Base-by-base conservation (phyloP, 1,140 invertebrate species). In the Zaprionus nigranus region DNA sequence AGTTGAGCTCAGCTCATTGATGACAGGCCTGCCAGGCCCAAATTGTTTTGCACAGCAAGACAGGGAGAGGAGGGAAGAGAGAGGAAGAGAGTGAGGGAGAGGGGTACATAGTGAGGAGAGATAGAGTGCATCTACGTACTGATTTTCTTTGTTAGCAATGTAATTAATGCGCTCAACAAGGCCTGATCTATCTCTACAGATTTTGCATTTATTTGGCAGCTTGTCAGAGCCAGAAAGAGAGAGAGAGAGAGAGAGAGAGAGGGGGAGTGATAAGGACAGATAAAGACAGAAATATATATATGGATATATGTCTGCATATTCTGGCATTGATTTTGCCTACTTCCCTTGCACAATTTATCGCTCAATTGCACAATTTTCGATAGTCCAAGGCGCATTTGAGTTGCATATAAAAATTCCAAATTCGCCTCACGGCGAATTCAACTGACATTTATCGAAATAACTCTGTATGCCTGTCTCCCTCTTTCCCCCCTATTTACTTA, bases 401-500 rank as follows among this genome's bases (percentile, higher is more conserved):
- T 56, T 64, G 46, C 11, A 13, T 13, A 51, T 20, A 22, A 51
- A 51, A 51, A 51, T 51, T 30, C 7, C 46, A 51, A 51, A 51
- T 51, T 51, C 12, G 17, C 46, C 46, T 20, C 0, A 12, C 17
- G 46, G 46, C 46, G 12, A 51, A 51, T 51, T 51, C 46, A 13
- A 20, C 46, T 51, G 46, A 51, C 46, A 51, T 51, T 51, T 51
- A 51, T 51, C 20, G 6, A 9, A 12, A 20, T 51, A 13, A 24
- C 40, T 46, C 15, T n/a, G 5, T n/a, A 5, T 40, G 15, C 24
- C 20, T 24, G 9, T 24, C 49, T 7, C 17, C 2, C 49, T 51
- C 22, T 26, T 6, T 2, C 36, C 5, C n/a, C 38, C 2, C 6
- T 83, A 81, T 88, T 87, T 88, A 74, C 69, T 78, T 83, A 88